These are phyloP conservation scores for Zaprionus camerounensis DNA, from an alignment of 1,140 invertebrate genomes.

Conservation along the genomic window DNA sequence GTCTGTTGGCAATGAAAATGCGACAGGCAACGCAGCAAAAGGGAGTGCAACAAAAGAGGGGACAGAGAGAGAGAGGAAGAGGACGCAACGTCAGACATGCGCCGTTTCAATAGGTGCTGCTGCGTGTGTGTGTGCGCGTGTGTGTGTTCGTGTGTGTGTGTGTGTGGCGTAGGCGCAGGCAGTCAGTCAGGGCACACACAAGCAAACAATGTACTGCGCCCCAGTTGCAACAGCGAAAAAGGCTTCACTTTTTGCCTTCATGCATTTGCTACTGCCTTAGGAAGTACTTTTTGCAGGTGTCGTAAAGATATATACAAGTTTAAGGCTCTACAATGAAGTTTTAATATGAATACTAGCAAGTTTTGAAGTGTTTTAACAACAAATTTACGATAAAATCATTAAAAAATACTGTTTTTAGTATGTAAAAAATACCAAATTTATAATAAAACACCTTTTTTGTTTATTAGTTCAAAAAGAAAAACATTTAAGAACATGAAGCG, in stretches of 20 bases:
- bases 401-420: neutral
- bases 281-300: neutral
- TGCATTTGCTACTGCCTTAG: neutral
- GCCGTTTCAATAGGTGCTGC: constrained; percentile 46
- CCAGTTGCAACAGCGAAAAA: neutral
- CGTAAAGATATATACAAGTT: too few species aligned
- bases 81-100: constrained; percentile 54
- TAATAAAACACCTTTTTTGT: neutral
- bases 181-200: neutral
- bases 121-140: too few species aligned
- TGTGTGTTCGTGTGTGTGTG: neutral
- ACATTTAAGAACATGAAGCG: too few species aligned
- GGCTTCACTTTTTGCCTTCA: neutral
- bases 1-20: constrained; percentile 82
- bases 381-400: neutral
- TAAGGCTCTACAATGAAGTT: too few species aligned
- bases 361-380: too few species aligned
- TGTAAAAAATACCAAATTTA: neutral
- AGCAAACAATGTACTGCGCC: neutral
- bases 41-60: neutral
- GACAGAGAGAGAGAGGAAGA: neutral
- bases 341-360: too few species aligned
- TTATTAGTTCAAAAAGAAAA: too few species aligned
- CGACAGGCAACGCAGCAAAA: constrained; percentile 22
- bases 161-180: constrained; percentile 1